These are phyloP conservation scores for Lamellibrachia columna DNA, from an alignment of 2,888 invertebrate species.

Conservation along the genomic window DNA sequence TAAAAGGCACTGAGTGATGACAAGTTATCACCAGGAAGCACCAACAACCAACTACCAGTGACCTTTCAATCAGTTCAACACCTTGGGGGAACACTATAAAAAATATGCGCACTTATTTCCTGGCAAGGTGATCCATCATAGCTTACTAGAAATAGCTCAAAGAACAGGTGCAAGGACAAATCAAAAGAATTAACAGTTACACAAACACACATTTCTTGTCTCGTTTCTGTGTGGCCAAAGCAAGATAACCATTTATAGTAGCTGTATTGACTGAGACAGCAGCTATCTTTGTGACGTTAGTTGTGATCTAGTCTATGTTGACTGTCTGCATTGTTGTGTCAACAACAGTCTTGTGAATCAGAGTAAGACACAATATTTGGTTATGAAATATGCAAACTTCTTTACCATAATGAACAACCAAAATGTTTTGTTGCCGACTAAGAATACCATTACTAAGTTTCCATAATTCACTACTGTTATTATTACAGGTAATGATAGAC, in stretches of 20 bases:
- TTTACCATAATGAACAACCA: too few species aligned
- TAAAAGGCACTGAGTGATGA: neutral
- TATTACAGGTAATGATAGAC: too few species aligned
- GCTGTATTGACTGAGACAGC: neutral
- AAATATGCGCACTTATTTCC: neutral
- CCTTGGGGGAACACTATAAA: neutral
- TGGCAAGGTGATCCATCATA: neutral
- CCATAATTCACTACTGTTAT: too few species aligned
- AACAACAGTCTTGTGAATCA: neutral
- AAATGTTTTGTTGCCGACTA: too few species aligned
- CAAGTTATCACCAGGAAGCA: neutral
- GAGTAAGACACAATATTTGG: too few species aligned
- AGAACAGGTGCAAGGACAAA: neutral
- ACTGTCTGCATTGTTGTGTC: neutral
- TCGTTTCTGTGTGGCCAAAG: neutral
- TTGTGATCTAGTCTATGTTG: neutral
- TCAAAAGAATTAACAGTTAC: neutral
- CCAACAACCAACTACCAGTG: neutral
- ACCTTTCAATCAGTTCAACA: slow-evolving; percentile 5
- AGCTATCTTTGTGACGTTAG: neutral
- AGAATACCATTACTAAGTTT: too few species aligned
- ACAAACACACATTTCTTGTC: neutral
- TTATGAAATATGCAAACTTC: too few species aligned
- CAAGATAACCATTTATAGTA: neutral
- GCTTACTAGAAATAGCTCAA: neutral